Evolutionary conservation across 2,113 vertebrate species (phyloP), one percentile per base, ranked within the genome.

Genomic region (Emydura subglobosa): DNA sequence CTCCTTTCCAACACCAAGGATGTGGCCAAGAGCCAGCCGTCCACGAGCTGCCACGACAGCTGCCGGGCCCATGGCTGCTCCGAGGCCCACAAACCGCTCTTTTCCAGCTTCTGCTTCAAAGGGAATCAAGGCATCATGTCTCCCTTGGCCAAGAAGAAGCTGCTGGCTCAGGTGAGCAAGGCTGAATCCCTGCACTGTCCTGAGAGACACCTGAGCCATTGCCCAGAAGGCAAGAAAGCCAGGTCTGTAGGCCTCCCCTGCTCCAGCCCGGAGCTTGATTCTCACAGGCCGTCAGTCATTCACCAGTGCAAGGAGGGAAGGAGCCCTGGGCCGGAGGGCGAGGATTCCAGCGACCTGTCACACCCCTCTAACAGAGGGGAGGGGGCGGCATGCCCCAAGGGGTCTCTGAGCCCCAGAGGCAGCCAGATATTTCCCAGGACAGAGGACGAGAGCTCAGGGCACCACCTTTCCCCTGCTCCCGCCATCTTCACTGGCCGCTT

Each of bases 131-230:
- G 98, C 92, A 98, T 99, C 95, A 99, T 99, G 97, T 99, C 99
- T 4, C 99, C 99, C 0, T 97, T 99, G 97, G 99, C 99, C 97
- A 99, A 99, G 88, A 99, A 99, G 95, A 99, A 99, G 94, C 98
- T 99, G 39, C 90, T 99, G 97, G 99, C 99, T 6, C 99, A 99
- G 97, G 99, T 99, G 61, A 99, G 99, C 97, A 86, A 98, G 96
- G 98, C 95, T 0, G 98, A 98, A 85, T 91, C 98, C 87, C 89
- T 96, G 95, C 97, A 31, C 80, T 93, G 97, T 61, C 97, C 79
- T 53, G 94, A 97, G 50, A 90, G 94, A 65, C 90, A 94, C 87
- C 97, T 97, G 44, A 72, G 49, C 54, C 98, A 96, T 1, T 90
- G 97, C 34, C 95, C 89, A 0, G 80, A 91, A 1, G 78, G 61